Conservation (phyloP, 2,797 vertebrate genomes). For the Triplophysa yarkandensis region DNA sequence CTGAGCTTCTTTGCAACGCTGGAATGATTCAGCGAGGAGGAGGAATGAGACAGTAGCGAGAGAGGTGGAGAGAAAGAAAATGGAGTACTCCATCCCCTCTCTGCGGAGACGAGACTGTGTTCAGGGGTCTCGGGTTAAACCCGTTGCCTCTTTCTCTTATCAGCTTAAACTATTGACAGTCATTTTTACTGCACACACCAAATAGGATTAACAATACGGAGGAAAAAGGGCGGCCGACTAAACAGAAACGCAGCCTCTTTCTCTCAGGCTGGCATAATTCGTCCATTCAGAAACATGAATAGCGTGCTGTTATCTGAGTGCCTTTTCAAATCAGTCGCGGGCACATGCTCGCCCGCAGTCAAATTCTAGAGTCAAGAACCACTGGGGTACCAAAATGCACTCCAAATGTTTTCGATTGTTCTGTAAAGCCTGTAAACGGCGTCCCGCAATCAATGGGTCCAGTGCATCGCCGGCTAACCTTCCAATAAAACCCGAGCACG, state of each 20-base stretch:
- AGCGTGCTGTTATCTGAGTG: slow-evolving; percentile 33
- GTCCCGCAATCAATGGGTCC: neutral
- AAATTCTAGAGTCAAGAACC: slow-evolving; percentile 26
- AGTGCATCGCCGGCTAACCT: slow-evolving; percentile 4
- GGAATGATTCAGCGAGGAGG: slow-evolving; percentile 31
- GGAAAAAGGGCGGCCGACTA: slow-evolving; percentile 41
- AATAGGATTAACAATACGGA: slow-evolving; percentile 54
- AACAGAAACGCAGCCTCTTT: slow-evolving; percentile 31
- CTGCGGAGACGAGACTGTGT: slow-evolving; percentile 47
- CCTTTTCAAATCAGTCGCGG: slow-evolving; percentile 23
- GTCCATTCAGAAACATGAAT: slow-evolving; percentile 44
- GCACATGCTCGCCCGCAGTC: slow-evolving; percentile 1
- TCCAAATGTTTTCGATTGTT: neutral
- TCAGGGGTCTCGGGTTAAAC: slow-evolving; percentile 47
- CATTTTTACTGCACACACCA: slow-evolving; percentile 56
- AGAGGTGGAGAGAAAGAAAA: neutral
- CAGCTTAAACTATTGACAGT: slow-evolving; percentile 57
- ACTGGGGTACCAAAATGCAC: slow-evolving; percentile 8
- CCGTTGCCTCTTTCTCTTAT: slow-evolving; percentile 50
- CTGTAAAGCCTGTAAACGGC: neutral
- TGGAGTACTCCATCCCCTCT: slow-evolving; percentile 42
- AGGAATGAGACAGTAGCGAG: slow-evolving; percentile 35
- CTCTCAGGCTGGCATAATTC: slow-evolving; percentile 37
- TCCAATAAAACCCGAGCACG: slow-evolving; percentile 23
- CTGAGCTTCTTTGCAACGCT: slow-evolving; percentile 50